These are phyloP conservation scores for Penaeus japonicus DNA, from an alignment of 1,140 invertebrate genomes.

Conservation along the genomic window DNA sequence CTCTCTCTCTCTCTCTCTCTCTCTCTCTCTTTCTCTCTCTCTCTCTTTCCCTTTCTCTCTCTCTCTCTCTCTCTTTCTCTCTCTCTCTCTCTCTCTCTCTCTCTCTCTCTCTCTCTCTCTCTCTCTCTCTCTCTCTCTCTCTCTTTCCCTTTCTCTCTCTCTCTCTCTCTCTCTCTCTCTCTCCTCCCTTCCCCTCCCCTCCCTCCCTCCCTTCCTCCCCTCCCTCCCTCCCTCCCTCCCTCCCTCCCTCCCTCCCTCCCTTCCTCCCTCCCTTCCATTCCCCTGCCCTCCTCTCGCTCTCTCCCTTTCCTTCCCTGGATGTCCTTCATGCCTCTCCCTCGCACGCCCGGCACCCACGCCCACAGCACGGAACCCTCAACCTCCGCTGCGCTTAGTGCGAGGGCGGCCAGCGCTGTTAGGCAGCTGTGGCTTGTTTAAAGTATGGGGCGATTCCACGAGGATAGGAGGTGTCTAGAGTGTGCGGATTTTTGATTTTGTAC, in stretches of 20 bases:
- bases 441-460: too few species aligned
- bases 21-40: background rate
- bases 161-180: background rate
- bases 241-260: background rate
- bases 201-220: background rate
- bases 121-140: background rate
- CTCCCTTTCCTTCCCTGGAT: background rate
- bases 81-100: background rate
- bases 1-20: background rate
- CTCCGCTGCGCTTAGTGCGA: too few species aligned
- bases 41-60: background rate
- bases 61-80: background rate
- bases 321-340: background rate
- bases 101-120: background rate
- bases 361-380: too few species aligned
- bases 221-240: background rate
- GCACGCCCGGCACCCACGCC: too few species aligned
- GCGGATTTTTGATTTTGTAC: too few species aligned
- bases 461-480: too few species aligned
- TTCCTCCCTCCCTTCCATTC: background rate
- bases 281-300: background rate
- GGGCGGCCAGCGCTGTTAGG: too few species aligned
- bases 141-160: background rate
- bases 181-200: background rate
- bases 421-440: too few species aligned